Percentiles rank a stretch among this genome's conserved stretches.
phyloP scores from a whole-genome alignment of 2,797 vertebrate species.

The Dryobates pubescens region DNA sequence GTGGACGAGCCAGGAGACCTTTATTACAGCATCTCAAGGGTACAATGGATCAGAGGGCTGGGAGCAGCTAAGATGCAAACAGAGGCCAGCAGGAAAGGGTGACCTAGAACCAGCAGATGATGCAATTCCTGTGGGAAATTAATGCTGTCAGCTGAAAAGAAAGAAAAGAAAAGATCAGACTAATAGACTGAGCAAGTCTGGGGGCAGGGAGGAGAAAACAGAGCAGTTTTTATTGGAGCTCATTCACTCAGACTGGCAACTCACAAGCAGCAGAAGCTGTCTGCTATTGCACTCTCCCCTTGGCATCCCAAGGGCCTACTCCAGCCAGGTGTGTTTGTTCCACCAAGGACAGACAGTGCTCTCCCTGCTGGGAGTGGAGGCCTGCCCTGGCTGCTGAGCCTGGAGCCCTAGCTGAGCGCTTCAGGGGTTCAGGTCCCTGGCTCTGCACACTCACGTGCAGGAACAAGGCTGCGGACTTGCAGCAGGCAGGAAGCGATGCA shows the following conservation, averaged over 20 bases:
- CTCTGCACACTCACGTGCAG: neutral
- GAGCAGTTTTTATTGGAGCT: neutral
- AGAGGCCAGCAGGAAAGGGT: conserved; percentile 3
- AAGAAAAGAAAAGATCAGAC: neutral
- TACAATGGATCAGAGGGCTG: conserved; percentile 38
- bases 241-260: conserved; percentile 1
- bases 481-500: neutral
- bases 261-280: neutral
- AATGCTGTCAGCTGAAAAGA: neutral
- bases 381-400: neutral
- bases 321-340: neutral
- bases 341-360: neutral
- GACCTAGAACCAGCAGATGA: conserved; percentile 13
- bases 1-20: conserved; percentile 39
- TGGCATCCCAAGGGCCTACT: neutral
- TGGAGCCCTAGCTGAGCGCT: neutral
- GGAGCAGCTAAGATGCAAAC: conserved; percentile 35
- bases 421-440: neutral
- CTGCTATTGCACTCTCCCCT: conserved; percentile 45
- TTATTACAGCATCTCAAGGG: conserved; percentile 71
- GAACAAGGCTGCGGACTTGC: neutral
- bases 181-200: neutral
- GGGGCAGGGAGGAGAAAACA: neutral
- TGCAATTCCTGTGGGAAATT: neutral
- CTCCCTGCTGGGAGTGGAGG: neutral